These are phyloP conservation scores for Acrobasis consociella DNA, from an alignment of 2,888 invertebrate species.

Conservation along the genomic window DNA sequence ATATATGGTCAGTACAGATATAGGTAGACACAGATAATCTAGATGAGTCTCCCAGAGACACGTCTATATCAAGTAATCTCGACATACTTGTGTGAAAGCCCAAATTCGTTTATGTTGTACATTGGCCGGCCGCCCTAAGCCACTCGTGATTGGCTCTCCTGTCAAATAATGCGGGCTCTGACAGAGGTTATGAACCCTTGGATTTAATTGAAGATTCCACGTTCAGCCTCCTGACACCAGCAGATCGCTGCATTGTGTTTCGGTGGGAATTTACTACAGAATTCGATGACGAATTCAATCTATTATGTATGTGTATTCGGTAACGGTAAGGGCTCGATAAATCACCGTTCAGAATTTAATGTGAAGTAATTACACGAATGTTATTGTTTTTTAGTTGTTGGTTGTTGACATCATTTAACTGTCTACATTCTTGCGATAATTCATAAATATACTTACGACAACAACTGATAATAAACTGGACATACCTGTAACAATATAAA, in stretches of 20 bases:
- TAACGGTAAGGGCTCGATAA: conserved; percentile 2
- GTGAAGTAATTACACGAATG: conserved; percentile 1
- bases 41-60: conserved; percentile 9
- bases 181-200: conserved; percentile 69
- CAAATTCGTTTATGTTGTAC: conserved; percentile 57
- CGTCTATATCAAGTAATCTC: conserved; percentile 26
- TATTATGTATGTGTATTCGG: conserved; percentile 3
- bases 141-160: conserved; percentile 64
- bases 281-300: conserved; percentile 23
- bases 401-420: neutral
- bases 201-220: conserved; percentile 76
- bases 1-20: neutral
- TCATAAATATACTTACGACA: neutral
- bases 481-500: conserved; percentile 24
- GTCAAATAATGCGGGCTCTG: conserved; percentile 69
- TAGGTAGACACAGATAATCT: conserved; percentile 4
- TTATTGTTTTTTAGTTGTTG: neutral
- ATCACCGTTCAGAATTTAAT: conserved; percentile 3
- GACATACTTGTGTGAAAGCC: conserved; percentile 42
- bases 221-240: conserved; percentile 45
- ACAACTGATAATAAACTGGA: neutral
- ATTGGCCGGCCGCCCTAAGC: conserved; percentile 51
- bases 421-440: neutral
- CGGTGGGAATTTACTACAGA: conserved; percentile 38
- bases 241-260: conserved; percentile 51